phyloP scores from a whole-genome alignment of 2,797 vertebrate species.

The Lagorchestes hirsutus region DNA sequence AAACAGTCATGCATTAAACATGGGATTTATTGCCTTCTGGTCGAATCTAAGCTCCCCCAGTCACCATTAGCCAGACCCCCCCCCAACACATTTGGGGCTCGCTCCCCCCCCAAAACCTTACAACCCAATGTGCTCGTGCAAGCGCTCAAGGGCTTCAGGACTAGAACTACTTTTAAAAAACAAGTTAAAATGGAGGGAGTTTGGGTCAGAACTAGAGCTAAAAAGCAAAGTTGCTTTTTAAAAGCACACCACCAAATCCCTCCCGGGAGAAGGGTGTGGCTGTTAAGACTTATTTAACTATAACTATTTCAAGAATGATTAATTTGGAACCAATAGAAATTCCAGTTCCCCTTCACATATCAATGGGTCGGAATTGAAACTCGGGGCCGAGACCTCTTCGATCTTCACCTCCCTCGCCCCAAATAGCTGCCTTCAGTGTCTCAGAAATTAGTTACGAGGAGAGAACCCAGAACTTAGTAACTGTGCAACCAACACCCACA shows the following conservation, averaged over 20 bases:
- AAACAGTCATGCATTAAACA: conserved; percentile 94
- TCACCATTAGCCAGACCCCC: conserved; percentile 76
- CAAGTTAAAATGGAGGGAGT: neutral
- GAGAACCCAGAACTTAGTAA: neutral
- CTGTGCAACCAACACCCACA: conserved; percentile 57
- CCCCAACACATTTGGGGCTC: conserved; percentile 45
- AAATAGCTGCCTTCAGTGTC: neutral
- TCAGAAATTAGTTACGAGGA: neutral
- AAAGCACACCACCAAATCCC: neutral
- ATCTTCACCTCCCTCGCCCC: neutral
- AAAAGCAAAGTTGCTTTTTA: neutral
- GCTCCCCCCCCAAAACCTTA: conserved; percentile 61
- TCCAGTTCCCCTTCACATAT: neutral
- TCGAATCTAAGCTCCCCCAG: conserved; percentile 87
- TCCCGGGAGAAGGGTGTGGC: neutral
- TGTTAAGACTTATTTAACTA: neutral
- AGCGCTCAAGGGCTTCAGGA: neutral
- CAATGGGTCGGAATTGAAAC: neutral
- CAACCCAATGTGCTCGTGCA: neutral
- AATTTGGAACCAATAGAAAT: neutral
- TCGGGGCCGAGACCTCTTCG: neutral
- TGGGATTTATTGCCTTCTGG: conserved; percentile 94
- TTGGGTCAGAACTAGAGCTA: neutral
- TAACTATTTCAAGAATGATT: neutral
- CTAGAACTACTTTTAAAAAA: neutral